Evolutionary conservation across 1,140 invertebrate species (phyloP).

Genomic region (Holcopasites calliopsidis): DNA sequence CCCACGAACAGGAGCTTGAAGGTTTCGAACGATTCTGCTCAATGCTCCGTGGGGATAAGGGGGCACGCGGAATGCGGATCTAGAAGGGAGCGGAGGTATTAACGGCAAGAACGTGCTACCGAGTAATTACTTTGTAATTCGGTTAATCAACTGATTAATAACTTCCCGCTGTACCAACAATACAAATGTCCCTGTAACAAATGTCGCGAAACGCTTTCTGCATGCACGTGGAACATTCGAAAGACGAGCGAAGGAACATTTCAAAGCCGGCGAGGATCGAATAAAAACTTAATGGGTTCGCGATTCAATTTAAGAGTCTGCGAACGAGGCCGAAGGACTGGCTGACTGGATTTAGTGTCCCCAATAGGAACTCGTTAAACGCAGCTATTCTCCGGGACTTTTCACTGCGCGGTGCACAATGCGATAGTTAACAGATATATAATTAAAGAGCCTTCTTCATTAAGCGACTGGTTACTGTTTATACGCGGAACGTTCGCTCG

Average conservation of each 20-base stretch:
- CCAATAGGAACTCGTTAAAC: background rate
- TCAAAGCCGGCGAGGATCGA: background rate
- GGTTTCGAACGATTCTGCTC: constrained; percentile 4
- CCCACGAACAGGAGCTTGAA: constrained; percentile 39
- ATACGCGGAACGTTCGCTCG: constrained; percentile 39
- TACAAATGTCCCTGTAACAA: background rate
- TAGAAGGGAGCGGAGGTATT: background rate
- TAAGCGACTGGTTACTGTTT: constrained; percentile 55
- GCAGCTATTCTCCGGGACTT: constrained; percentile 1
- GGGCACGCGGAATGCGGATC: background rate
- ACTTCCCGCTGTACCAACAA: no score
- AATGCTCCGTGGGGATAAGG: constrained; percentile 9
- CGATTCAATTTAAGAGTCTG: background rate
- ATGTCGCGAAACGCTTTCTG: background rate
- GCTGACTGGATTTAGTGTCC: background rate
- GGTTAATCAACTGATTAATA: background rate
- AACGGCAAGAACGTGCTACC: background rate
- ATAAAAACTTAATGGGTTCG: background rate
- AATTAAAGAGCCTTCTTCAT: constrained; percentile 55
- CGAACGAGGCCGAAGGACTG: no score
- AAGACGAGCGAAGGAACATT: background rate
- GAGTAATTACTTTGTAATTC: background rate
- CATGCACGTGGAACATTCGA: no score
- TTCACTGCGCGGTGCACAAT: constrained; percentile 35
- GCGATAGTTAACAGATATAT: constrained; percentile 50